phyloP scores from a whole-genome alignment of 1,140 invertebrate species.

The Panagrolaimus sp. region DNA sequence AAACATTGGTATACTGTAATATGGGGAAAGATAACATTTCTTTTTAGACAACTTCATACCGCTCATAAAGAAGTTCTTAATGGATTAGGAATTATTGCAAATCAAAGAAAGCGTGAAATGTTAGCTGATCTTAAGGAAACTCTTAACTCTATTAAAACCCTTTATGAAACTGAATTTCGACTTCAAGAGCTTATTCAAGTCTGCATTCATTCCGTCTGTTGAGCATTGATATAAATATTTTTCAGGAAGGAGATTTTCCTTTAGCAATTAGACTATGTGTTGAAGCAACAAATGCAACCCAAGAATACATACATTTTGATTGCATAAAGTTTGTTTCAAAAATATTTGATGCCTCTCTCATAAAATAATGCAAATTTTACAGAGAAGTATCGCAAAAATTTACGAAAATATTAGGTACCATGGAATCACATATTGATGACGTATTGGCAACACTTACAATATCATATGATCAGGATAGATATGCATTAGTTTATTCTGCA shows the following conservation, averaged over 20 bases:
- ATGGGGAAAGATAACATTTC: no score
- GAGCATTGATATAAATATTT: no score
- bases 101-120: constrained; percentile 22
- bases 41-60: constrained; percentile 16
- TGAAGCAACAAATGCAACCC: constrained; percentile 43
- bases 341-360: no score
- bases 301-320: constrained; percentile 32
- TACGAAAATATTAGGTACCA: constrained; percentile 19
- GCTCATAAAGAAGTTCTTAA: constrained; percentile 12
- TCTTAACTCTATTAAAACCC: constrained; percentile 24
- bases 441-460: constrained; percentile 38
- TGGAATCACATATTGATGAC: constrained; percentile 44
- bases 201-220: no score
- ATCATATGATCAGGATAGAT: constrained; percentile 43
- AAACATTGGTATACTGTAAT: no score
- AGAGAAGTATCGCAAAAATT: constrained; percentile 48
- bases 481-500: constrained; percentile 36
- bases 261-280: constrained; percentile 43
- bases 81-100: constrained; percentile 28
- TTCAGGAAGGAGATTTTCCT: constrained; percentile 42
- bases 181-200: constrained; percentile 31
- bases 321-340: constrained; percentile 38
- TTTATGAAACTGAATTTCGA: constrained; percentile 32
- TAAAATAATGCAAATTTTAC: background rate
- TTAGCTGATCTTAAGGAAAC: constrained; percentile 22